Percentiles rank a stretch among this genome's conserved stretches.
Evolutionary conservation across 2,113 vertebrate species (phyloP).

Genomic region (Perca flavescens): DNA sequence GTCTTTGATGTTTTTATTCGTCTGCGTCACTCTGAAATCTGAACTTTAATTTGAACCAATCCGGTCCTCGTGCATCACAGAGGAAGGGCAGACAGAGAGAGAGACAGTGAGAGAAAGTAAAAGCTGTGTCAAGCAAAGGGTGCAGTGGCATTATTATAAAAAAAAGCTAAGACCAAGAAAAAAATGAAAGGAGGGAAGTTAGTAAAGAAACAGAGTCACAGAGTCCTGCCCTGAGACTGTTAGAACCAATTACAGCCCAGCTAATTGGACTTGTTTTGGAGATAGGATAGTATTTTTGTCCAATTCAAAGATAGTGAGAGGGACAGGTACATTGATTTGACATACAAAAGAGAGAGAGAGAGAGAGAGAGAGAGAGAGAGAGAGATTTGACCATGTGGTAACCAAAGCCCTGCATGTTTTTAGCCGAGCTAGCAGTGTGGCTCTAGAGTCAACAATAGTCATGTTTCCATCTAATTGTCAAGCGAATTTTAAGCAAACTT

Average conservation of each 20-base stretch:
- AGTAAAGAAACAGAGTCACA: not conserved
- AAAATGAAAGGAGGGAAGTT: not conserved
- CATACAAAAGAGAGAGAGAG: not conserved
- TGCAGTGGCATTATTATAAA: conserved; percentile 7
- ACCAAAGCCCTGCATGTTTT: not conserved
- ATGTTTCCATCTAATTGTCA: no score
- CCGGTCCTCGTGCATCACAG: conserved; percentile 25
- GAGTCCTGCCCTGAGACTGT: not conserved
- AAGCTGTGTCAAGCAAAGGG: not conserved
- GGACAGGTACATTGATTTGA: not conserved
- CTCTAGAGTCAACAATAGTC: not conserved
- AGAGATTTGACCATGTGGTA: not conserved
- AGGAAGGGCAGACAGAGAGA: conserved; percentile 18
- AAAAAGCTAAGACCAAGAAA: conserved; percentile 7
- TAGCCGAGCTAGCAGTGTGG: not conserved
- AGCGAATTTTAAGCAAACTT: no score
- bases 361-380: not conserved
- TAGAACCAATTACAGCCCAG: not conserved
- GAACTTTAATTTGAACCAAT: no score
- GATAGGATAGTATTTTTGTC: not conserved
- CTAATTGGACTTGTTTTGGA: conserved; percentile 3
- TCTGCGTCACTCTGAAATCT: conserved; percentile 34
- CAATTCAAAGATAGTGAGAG: not conserved
- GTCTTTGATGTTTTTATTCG: conserved; percentile 49
- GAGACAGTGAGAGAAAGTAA: not conserved